phyloP scores from a whole-genome alignment of 2,113 vertebrate species.

The Eretmochelys imbricata region DNA sequence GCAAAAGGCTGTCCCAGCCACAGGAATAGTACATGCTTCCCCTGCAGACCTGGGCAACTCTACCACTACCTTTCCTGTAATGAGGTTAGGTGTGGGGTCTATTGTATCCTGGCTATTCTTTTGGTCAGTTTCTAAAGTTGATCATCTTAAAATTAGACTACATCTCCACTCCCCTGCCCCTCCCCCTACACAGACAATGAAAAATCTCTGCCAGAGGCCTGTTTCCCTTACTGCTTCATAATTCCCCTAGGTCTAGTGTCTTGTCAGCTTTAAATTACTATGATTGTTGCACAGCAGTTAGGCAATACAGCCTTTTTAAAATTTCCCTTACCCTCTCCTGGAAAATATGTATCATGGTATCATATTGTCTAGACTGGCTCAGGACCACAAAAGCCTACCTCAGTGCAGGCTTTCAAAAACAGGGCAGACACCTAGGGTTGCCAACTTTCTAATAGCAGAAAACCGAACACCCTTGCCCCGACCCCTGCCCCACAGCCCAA shows the following conservation, averaged over 20 bases:
- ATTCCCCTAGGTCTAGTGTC: not conserved
- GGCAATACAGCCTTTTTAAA: not conserved
- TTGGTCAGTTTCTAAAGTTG: not conserved
- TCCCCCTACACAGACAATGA: not conserved
- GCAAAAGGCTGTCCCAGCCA: no score
- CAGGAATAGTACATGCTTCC: not conserved
- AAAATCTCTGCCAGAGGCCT: not conserved
- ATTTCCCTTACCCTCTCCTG: not conserved
- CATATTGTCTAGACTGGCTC: no score
- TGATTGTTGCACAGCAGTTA: not conserved
- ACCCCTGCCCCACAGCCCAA: no score
- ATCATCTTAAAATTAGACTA: not conserved
- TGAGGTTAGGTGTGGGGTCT: fast-evolving
- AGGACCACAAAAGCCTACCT: no score
- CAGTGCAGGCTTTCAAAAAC: no score
- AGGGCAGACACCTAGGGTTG: no score
- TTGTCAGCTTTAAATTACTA: not conserved
- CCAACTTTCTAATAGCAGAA: no score
- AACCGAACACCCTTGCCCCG: no score
- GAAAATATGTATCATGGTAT: not conserved
- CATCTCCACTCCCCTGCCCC: not conserved
- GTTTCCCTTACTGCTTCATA: not conserved
- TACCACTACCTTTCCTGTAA: not conserved
- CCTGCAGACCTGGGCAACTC: not conserved
- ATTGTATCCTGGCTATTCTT: not conserved